Percentiles rank a stretch among this genome's conserved stretches.
These are phyloP conservation scores for Sebastes cheni DNA, from an alignment of 2,797 vertebrate species.

Conservation along the genomic window DNA sequence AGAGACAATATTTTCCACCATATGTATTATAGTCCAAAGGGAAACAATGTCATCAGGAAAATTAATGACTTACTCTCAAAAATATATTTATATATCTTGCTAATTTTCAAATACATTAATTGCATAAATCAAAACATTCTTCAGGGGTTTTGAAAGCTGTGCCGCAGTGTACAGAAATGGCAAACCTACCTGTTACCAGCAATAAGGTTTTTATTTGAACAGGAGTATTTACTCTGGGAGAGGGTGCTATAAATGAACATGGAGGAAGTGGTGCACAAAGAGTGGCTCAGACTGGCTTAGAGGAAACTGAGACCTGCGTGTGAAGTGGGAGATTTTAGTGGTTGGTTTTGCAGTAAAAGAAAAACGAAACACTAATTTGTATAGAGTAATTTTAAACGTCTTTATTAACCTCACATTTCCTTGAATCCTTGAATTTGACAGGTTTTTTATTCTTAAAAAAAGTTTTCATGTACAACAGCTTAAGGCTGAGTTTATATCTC, in stretches of 20 bases:
- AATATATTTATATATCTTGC: constrained; percentile 37
- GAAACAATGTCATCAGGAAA: constrained; percentile 47
- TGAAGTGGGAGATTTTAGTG: constrained; percentile 38
- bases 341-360: constrained; percentile 23
- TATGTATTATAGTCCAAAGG: constrained; percentile 49
- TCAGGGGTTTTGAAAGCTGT: constrained; percentile 41
- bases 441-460: constrained; percentile 13
- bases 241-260: constrained; percentile 76
- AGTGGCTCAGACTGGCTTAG: constrained; percentile 61
- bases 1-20: constrained; percentile 28
- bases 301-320: constrained; percentile 59
- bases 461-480: constrained; percentile 40
- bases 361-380: constrained; percentile 28
- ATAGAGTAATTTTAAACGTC: background rate
- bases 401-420: constrained; percentile 22
- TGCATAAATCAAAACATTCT: constrained; percentile 56
- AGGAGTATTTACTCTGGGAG: constrained; percentile 76
- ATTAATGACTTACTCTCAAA: constrained; percentile 47
- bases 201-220: constrained; percentile 72
- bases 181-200: constrained; percentile 53
- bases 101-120: constrained; percentile 57
- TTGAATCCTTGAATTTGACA: constrained; percentile 5
- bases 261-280: constrained; percentile 74
- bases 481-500: constrained; percentile 65
- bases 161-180: constrained; percentile 33